Evolutionary conservation across 2,797 vertebrate genomes (phyloP).

Genomic region (Bovichtus variegatus): DNA sequence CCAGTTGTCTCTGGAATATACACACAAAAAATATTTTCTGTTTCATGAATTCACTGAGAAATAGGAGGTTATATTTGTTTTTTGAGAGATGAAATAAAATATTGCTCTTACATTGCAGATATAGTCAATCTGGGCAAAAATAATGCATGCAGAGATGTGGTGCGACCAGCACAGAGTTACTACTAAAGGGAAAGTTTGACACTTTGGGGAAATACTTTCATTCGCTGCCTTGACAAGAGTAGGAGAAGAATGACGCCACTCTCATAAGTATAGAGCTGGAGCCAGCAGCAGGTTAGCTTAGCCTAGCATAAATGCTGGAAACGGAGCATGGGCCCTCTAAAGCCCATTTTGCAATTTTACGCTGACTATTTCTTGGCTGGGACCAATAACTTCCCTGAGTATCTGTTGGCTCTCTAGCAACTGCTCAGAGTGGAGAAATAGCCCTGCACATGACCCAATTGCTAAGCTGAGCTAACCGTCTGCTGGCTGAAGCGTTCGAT

Average conservation of each 20-base stretch:
- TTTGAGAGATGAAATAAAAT: background rate
- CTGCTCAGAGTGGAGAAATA: background rate
- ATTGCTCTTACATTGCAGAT: background rate
- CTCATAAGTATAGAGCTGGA: background rate
- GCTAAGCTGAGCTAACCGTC: background rate
- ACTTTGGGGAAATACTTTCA: background rate
- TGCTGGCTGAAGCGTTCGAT: background rate
- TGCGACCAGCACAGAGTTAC: background rate
- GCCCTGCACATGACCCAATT: background rate
- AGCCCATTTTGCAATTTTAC: background rate
- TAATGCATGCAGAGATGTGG: background rate
- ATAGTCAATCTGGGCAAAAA: background rate
- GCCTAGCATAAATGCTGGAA: background rate
- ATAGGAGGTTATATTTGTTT: constrained; percentile 12
- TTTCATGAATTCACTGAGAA: constrained; percentile 10
- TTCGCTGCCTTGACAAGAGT: background rate
- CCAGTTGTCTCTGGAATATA: constrained; percentile 3
- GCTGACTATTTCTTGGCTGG: no score
- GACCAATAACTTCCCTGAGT: background rate
- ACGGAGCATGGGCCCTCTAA: background rate
- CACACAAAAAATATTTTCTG: constrained; percentile 14
- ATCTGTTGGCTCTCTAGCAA: background rate
- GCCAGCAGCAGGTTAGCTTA: background rate
- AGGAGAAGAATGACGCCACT: background rate
- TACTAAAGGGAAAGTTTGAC: background rate